A percentile compares a stretch with the other conserved stretches of the same genome.
phyloP scores from a whole-genome alignment of 2,113 vertebrate genomes.

The Cochlearius cochlearius region DNA sequence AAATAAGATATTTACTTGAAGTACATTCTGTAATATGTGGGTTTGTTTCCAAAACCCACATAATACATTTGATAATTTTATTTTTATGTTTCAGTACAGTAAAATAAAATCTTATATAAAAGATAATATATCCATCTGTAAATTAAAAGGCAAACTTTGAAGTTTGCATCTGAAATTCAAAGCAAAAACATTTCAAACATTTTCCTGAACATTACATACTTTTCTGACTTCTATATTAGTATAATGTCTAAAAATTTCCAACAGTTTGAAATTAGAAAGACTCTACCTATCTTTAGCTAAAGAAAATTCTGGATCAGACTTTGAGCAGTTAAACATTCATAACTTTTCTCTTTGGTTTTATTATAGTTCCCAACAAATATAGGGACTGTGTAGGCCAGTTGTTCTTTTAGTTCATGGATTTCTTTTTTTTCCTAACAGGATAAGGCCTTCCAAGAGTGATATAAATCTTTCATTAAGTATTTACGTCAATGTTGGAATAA shows the following conservation, averaged over 20 bases:
- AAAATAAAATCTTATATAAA: not conserved
- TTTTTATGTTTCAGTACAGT: not conserved
- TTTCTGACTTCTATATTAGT: not conserved
- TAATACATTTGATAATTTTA: too few relatives aligned
- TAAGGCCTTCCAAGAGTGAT: not conserved
- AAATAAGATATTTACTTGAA: not conserved
- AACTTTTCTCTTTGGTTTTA: not conserved
- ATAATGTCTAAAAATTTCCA: not conserved
- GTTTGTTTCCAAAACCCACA: too few relatives aligned
- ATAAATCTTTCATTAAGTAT: not conserved
- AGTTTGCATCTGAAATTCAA: not conserved
- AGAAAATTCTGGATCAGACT: not conserved
- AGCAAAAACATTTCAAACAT: not conserved
- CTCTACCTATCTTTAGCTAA: not conserved
- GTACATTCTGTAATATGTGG: too few relatives aligned
- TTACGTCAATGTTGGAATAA: not conserved
- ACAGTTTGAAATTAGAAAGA: not conserved
- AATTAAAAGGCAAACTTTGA: not conserved
- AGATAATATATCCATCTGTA: not conserved
- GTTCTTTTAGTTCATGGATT: not conserved
- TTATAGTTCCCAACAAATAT: not conserved
- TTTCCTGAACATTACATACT: not conserved
- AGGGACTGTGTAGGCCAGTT: not conserved
- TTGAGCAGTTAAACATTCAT: not conserved
- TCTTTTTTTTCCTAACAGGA: not conserved